Conservation (phyloP, 2,797 vertebrate species). For the Falco berigora region DNA sequence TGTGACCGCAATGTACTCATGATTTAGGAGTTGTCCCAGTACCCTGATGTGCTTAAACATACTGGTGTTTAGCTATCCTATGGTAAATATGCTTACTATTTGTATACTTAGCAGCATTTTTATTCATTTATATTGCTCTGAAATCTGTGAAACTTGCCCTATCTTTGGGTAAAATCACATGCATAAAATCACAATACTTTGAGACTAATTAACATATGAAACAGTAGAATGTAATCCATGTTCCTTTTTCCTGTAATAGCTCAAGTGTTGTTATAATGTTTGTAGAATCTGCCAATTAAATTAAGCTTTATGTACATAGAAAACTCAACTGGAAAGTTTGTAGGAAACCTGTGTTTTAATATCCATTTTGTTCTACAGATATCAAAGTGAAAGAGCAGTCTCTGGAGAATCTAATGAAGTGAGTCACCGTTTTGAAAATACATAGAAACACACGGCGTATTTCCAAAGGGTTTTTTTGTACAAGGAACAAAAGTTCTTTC, state of each 20-base stretch:
- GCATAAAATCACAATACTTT: neutral
- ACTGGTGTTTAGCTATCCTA: neutral
- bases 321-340: neutral
- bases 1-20: neutral
- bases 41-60: neutral
- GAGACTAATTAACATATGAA: neutral
- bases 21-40: neutral
- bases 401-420: slow-evolving; percentile 94
- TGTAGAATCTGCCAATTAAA: neutral
- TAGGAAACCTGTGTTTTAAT: neutral
- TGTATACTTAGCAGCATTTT: neutral
- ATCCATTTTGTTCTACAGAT: slow-evolving; percentile 72
- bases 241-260: neutral
- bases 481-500: neutral
- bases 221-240: neutral
- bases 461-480: neutral
- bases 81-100: neutral
- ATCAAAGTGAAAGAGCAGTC: slow-evolving; percentile 97
- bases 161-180: neutral
- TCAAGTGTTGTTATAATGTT: neutral
- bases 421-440: slow-evolving; percentile 61
- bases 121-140: neutral
- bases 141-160: neutral
- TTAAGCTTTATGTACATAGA: neutral
- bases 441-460: neutral